These are phyloP conservation scores for Flabesymbios commensalis DNA, from an alignment of 2,888 invertebrate genomes.

Conservation along the genomic window DNA sequence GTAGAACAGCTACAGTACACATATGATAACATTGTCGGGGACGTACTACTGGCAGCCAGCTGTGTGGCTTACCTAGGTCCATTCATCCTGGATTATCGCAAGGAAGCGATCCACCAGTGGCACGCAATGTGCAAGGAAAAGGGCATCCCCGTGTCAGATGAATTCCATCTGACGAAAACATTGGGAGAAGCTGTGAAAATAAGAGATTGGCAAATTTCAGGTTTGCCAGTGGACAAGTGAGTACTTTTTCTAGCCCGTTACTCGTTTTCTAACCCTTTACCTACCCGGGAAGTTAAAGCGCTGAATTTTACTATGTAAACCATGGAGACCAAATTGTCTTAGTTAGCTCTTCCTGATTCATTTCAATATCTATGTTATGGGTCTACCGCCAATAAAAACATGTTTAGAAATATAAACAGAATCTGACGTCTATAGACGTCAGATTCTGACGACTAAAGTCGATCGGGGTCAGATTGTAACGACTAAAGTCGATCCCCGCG, in stretches of 20 bases:
- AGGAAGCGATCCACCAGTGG: slow-evolving; percentile 58
- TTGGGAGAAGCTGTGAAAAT: slow-evolving; percentile 60
- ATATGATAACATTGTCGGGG: slow-evolving; percentile 60
- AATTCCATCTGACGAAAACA: slow-evolving; percentile 54
- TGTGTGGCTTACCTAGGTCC: slow-evolving; percentile 60
- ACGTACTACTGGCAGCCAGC: slow-evolving; percentile 58
- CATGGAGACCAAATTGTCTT: too few relatives aligned
- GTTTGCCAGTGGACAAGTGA: slow-evolving; percentile 59
- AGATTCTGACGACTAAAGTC: too few relatives aligned
- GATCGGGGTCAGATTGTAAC: too few relatives aligned
- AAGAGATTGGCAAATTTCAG: slow-evolving; percentile 60
- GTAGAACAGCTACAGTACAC: slow-evolving; percentile 53
- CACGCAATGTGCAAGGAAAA: slow-evolving; percentile 52
- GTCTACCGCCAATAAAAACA: too few relatives aligned
- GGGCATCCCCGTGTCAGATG: slow-evolving; percentile 54
- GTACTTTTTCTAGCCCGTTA: background rate
- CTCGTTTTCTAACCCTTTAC: too few relatives aligned
- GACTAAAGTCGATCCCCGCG: too few relatives aligned
- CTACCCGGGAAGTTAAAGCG: background rate
- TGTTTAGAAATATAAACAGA: too few relatives aligned
- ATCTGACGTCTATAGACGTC: too few relatives aligned
- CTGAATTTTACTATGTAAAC: too few relatives aligned
- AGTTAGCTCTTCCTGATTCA: too few relatives aligned
- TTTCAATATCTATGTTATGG: too few relatives aligned
- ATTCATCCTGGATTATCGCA: slow-evolving; percentile 52